Base-by-base conservation (phyloP, 2,113 vertebrate species). In the Perccottus glenii region DNA sequence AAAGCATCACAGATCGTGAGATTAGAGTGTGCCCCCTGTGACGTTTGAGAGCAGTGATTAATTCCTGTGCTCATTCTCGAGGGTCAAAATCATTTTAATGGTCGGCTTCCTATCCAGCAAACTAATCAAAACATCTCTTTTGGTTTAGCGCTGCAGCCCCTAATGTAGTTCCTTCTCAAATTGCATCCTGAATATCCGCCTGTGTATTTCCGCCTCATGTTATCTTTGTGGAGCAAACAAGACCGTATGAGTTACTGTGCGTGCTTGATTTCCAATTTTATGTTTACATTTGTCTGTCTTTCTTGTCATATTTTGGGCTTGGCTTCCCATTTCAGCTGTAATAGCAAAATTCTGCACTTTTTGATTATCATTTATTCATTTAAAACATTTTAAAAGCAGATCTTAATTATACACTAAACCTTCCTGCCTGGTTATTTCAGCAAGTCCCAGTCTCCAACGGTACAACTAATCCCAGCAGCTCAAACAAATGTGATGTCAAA, bases 391-490 rank as follows among this genome's bases (percentile, higher is more conserved):
- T 55, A 55, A 32, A 55, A 55, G 36, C 33, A 19, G 50, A 38
- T 5, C 7, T 53, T 27, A 27, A 27, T 27, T 27, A 27, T 27
- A 27, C 19, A 27, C 19, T 27, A 38, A 0, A 0, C 15, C 9
- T 69, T 52, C 15, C 46, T 33, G 1, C 69, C 35, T 16, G n/a
- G 14, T 11, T 27, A 52, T 45, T 75, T 11, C 82, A 87, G 85
- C 91, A 99, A 95, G 95, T 99, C 74, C 96, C 97, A 0, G 70
- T 96, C 77, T 90, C 86, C 38, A 98, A 96, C 0, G 93, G 96
- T 62, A 94, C 94, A 0, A 91, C 90, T 0, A 95, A 92, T 58
- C 91, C 94, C 50, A 94, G 93, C 88, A 92, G 92, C 1, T 91
- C 91, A 0, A 87, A 91, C 56, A 95, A 98, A 76, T 93, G 94